These are phyloP conservation scores for Venusia cambrica DNA, from an alignment of 2,888 invertebrate genomes.

Conservation along the genomic window DNA sequence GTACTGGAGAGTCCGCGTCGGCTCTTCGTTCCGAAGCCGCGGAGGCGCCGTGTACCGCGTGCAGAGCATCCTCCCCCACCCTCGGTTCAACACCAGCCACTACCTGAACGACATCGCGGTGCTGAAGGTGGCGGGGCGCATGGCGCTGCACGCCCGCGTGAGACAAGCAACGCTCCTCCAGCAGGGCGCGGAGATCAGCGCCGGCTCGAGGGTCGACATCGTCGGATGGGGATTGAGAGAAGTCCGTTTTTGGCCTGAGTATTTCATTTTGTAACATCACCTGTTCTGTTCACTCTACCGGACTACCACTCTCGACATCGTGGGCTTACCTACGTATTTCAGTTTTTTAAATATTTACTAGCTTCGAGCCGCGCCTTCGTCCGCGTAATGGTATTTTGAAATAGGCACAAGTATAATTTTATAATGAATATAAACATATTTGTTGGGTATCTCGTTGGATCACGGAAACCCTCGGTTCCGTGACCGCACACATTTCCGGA, in stretches of 20 bases:
- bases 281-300: too few species aligned
- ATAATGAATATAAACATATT: too few species aligned
- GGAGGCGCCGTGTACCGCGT: slow-evolving; percentile 58
- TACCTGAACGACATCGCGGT: slow-evolving; percentile 66
- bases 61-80: slow-evolving; percentile 56
- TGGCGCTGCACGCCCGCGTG: slow-evolving; percentile 50
- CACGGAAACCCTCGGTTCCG: too few species aligned
- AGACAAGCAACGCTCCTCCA: slow-evolving; percentile 63
- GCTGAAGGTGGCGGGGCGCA: slow-evolving; percentile 47
- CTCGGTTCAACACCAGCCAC: slow-evolving; percentile 54
- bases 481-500: too few species aligned
- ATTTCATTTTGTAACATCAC: slow-evolving; percentile 9
- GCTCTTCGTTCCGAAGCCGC: slow-evolving; percentile 57
- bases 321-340: too few species aligned
- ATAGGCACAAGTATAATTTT: too few species aligned
- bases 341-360: too few species aligned
- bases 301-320: too few species aligned
- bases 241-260: slow-evolving; percentile 36
- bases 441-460: too few species aligned
- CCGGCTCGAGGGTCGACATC: slow-evolving; percentile 51
- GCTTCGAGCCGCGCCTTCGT: too few species aligned
- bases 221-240: slow-evolving; percentile 68
- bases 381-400: too few species aligned
- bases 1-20: slow-evolving; percentile 65
- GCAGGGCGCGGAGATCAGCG: slow-evolving; percentile 50